Evolutionary conservation across 2,797 vertebrate genomes (phyloP).

Genomic region (Coranthus polyacanthus): DNA sequence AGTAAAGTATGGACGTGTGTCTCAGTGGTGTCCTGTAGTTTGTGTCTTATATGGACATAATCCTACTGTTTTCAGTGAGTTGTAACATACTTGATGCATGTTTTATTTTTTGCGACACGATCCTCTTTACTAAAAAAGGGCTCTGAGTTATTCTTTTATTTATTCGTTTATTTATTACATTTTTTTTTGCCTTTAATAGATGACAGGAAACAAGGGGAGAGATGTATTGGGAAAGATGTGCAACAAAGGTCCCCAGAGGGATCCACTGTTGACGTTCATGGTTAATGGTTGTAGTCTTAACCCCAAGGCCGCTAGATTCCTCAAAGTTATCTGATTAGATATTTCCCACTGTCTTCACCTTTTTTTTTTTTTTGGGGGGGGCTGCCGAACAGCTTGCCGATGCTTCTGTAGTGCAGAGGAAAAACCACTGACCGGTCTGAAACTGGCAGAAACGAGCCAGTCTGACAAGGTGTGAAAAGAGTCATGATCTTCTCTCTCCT

Average conservation of each 20-base stretch:
- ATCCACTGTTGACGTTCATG: not conserved
- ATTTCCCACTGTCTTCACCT: slow-evolving; percentile 19
- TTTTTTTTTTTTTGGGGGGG: slow-evolving; percentile 14
- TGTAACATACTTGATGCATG: no score
- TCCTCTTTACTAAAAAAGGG: no score
- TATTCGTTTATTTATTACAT: no score
- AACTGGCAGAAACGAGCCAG: slow-evolving; percentile 65
- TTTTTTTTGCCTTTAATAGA: no score
- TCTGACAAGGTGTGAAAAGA: slow-evolving; percentile 85
- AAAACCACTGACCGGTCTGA: slow-evolving; percentile 62
- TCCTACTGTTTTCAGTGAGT: no score
- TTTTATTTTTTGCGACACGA: no score
- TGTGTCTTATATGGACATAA: no score
- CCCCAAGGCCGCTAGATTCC: not conserved
- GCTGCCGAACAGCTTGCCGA: slow-evolving; percentile 43
- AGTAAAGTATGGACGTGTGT: no score
- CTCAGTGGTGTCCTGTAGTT: no score
- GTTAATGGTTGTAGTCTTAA: not conserved
- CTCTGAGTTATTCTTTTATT: no score
- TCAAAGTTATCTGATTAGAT: slow-evolving; percentile 18
- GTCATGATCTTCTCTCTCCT: slow-evolving; percentile 78
- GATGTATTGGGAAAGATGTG: not conserved
- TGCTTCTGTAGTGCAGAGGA: slow-evolving; percentile 33
- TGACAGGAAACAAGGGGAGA: no score
- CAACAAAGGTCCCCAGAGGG: not conserved